Base-by-base conservation (phyloP, 2,797 vertebrate genomes). In the Semaprochilodus insignis region DNA sequence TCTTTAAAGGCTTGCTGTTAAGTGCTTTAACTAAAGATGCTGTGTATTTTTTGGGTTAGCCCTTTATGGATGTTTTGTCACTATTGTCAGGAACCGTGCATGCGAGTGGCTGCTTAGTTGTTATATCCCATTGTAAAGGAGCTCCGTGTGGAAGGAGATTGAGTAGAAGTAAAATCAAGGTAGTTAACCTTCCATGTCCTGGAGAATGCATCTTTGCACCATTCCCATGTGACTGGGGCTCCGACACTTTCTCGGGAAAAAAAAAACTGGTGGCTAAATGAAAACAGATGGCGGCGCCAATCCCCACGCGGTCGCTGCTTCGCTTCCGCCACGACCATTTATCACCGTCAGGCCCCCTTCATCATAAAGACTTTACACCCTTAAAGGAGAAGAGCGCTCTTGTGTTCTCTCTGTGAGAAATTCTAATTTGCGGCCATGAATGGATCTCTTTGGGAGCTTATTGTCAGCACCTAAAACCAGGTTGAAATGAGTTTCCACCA, bases 271-370 rank as follows among this genome's bases (percentile, higher is more conserved):
- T 80, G 51, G 66, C 82, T 86, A 88, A 90, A 88, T 90, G 86
- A 90, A 85, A 88, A 90, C 85, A 88, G 84, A 90, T 88, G 87
- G 87, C 74, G 81, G 78, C 59, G 74, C 85, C 69, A 74, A 81
- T 85, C 77, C 83, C 77, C 54, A 31, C 62, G 78, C 67, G 84
- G 85, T 63, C 66, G 71, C 80, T 72, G 83, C 77, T 72, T 85
- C 71, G 80, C 71, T 78, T 81, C 74, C 67, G 36, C 86, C 77
- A 71, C 51, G 52, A 65, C 84, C 77, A 88, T 90, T 87, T 86
- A 88, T 90, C 87, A 88, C 80, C 78, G 78, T 87, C 81, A 84
- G 55, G 81, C 66, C 84, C 86, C 81, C 76, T 81, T 86, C 78
- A 73, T 85, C 85, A 83, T 83, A 82, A 83, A 83, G 77, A 82